Base-by-base conservation (phyloP, 2,113 vertebrate genomes). In the Toxotes jaculatrix region DNA sequence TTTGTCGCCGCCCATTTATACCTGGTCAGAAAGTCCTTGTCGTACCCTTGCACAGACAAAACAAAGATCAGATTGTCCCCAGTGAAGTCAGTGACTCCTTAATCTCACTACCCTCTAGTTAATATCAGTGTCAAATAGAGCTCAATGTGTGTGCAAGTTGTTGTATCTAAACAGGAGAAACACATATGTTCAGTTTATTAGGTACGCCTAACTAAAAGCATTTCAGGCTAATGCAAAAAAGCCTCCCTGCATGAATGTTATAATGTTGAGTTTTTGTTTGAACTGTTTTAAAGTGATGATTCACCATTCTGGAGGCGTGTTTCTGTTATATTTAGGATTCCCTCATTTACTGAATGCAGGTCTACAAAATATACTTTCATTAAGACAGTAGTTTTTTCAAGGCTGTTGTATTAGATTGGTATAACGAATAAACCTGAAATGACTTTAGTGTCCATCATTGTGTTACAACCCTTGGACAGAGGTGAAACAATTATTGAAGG, bases 1-100 rank as follows among this genome's bases (percentile, higher is more conserved):
- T 71, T 14, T 64, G 56, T 72, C 38, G 0, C 77, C 55, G 45
- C 83, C 77, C 70, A 56, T 57, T 76, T 38, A 23, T 66, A 82
- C 79, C 70, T 80, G 72, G 9, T 34, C 31, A 68, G 62, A 57
- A 79, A 71, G 69, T 66, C 82, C 87, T 87, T 86, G 84, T 74
- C 23, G 27, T 73, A 60, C 49, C 68, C 45, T 83, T 77, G 34
- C 21, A 61, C 34, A 80, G 67, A 75, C 38, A 61, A 81, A 79
- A 84, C 57, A 81, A 61, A 67, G 43, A 49, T 12, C 56, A 56
- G 23, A 34, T 17, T 23, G 38, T n/a, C 11, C 34, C 14, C 3
- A 8, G 6, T 59, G 67, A 57, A 31, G 21, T 19, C 42, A 65
- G 19, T 14, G 12, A 74, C 23, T 31, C 38, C 23, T 34, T 75